A percentile compares a stretch with the other conserved stretches of the same genome.
Conservation (phyloP, 2,888 invertebrate genomes). For the Galerucella calmariensis region DNA sequence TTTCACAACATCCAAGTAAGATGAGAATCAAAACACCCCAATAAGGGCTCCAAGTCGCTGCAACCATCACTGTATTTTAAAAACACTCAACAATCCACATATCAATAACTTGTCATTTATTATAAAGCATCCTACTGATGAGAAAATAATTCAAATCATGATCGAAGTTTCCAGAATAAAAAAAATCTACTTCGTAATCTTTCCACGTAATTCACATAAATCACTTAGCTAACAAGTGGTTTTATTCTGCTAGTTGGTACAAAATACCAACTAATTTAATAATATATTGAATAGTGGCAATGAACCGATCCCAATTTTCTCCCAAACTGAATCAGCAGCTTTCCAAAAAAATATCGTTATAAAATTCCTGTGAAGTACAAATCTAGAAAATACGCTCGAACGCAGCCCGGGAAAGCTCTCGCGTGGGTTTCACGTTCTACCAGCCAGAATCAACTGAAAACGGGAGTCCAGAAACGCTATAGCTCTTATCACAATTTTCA, state of each 20-base stretch:
- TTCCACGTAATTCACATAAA: constrained; percentile 1
- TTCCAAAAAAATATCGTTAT: neutral
- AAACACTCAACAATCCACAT: constrained; percentile 18
- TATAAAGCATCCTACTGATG: neutral
- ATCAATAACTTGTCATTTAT: constrained; percentile 4
- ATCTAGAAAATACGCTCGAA: neutral
- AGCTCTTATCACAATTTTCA: constrained; percentile 56
- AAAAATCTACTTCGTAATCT: neutral
- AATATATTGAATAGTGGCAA: neutral
- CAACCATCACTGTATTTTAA: constrained; percentile 26
- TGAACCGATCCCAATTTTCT: neutral
- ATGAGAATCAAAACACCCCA: constrained; percentile 12
- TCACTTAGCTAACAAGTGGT: constrained; percentile 14
- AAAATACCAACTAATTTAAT: neutral
- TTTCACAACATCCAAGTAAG: constrained; percentile 8
- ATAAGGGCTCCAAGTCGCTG: neutral
- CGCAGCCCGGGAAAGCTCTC: neutral
- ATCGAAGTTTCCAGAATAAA: neutral
- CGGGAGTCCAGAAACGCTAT: constrained; percentile 54
- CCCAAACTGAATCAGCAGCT: neutral
- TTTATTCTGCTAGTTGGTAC: neutral
- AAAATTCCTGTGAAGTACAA: neutral
- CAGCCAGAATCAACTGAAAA: constrained; percentile 53
- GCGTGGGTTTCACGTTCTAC: constrained; percentile 33
- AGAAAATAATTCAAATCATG: neutral